phyloP scores from a whole-genome alignment of 1,140 invertebrate genomes.

The silkworm (Bombyx mori) region ASM3026992v2 NC_085112.1:9587001-9587500 shows the following conservation, averaged over 20 bases:
- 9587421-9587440: constrained; percentile 59
- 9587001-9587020: too few species aligned
- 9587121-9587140: constrained; percentile 1
- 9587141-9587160: constrained; percentile 21
- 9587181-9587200: constrained; percentile 31
- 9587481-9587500: constrained; percentile 41
- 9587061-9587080: neutral
- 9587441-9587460: constrained; percentile 44
- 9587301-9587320: constrained; percentile 12
- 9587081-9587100: neutral
- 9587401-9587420: constrained; percentile 46
- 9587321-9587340: constrained; percentile 23
- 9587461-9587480: constrained; percentile 40
- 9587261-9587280: constrained; percentile 39
- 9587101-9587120: constrained; percentile 1
- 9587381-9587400: constrained; percentile 27
- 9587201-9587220: constrained; percentile 29
- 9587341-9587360: constrained; percentile 19
- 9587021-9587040: neutral
- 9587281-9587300: constrained; percentile 13
- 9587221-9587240: constrained; percentile 19
- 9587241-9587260: constrained; percentile 38
- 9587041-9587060: constrained; percentile 1
- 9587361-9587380: constrained; percentile 31
- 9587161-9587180: constrained; percentile 47